These are phyloP conservation scores for Gambusia affinis DNA, from an alignment of 2,113 vertebrate genomes.

Conservation along the genomic window DNA sequence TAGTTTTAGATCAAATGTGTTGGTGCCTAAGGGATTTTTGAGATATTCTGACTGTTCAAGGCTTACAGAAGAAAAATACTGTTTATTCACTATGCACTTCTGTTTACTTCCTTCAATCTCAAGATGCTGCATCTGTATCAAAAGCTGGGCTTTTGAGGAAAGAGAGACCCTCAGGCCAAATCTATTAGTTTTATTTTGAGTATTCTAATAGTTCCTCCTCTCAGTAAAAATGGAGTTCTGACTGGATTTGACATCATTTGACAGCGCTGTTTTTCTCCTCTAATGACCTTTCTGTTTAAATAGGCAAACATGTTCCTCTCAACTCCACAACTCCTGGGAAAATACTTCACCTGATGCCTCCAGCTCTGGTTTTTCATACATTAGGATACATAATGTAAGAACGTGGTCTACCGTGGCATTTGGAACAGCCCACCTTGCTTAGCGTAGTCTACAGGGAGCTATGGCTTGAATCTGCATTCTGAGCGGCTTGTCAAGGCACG, in stretches of 20 bases:
- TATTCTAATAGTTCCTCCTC: slow-evolving; percentile 24
- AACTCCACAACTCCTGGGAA: slow-evolving; percentile 40
- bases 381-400: slow-evolving; percentile 14
- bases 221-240: slow-evolving; percentile 55
- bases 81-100: slow-evolving; percentile 17
- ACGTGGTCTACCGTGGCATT: slow-evolving; percentile 6
- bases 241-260: slow-evolving; percentile 71
- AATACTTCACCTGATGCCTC: slow-evolving; percentile 38
- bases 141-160: slow-evolving; percentile 16
- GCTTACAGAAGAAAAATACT: slow-evolving; percentile 41
- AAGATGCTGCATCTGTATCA: slow-evolving; percentile 22
- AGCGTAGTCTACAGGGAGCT: slow-evolving; percentile 30
- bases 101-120: slow-evolving; percentile 46
- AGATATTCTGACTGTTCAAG: slow-evolving; percentile 45
- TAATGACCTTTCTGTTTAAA: slow-evolving; percentile 74
- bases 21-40: slow-evolving; percentile 59
- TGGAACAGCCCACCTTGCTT: slow-evolving; percentile 36
- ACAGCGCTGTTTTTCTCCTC: slow-evolving; percentile 61
- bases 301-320: slow-evolving; percentile 58
- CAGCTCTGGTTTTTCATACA: background rate
- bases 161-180: slow-evolving; percentile 25
- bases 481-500: slow-evolving; percentile 45
- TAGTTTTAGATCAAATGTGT: slow-evolving; percentile 61
- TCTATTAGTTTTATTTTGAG: slow-evolving; percentile 35
- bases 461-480: slow-evolving; percentile 46